Percentiles rank a stretch among this genome's conserved stretches.
phyloP scores from a whole-genome alignment of 2,888 invertebrate species.

The Campoplex capitator region DNA sequence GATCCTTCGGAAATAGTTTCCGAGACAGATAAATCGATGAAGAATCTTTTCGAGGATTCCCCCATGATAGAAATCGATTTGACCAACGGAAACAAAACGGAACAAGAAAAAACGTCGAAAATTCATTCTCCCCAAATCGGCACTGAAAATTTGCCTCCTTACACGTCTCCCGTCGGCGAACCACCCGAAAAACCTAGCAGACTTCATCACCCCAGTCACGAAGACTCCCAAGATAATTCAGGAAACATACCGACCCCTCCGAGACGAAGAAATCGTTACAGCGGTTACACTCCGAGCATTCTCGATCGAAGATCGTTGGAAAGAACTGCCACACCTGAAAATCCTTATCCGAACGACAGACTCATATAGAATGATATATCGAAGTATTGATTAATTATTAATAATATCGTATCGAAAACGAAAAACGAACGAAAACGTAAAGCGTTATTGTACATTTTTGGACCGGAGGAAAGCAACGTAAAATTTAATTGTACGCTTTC shows the following conservation, averaged over 20 bases:
- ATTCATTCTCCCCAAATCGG: conserved; percentile 2
- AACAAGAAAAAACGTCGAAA: conserved; percentile 32
- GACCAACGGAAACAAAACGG: conserved; percentile 50
- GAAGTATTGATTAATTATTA: background rate
- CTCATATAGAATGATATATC: conserved; percentile 74
- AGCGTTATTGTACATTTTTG: background rate
- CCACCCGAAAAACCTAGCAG: conserved; percentile 80
- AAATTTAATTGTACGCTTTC: background rate
- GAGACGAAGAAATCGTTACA: conserved; percentile 73
- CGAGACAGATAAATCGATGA: background rate
- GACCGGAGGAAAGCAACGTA: background rate
- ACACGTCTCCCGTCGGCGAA: conserved; percentile 53
- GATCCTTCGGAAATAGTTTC: conserved; percentile 1
- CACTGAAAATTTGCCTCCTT: background rate
- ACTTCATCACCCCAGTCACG: conserved; percentile 73
- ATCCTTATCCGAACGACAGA: conserved; percentile 74
- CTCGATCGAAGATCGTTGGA: conserved; percentile 48
- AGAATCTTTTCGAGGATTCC: conserved; percentile 59
- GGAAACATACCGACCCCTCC: conserved; percentile 80
- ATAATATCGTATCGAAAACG: background rate
- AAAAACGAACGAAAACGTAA: conserved; percentile 4
- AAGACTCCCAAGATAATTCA: conserved; percentile 70
- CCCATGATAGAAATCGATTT: conserved; percentile 67
- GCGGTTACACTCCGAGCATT: conserved; percentile 69
- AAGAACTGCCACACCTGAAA: conserved; percentile 45